A percentile compares a stretch with the other conserved stretches of the same genome.
These are phyloP conservation scores for Falco rusticolus DNA, from an alignment of 2,797 vertebrate species.

Conservation along the genomic window DNA sequence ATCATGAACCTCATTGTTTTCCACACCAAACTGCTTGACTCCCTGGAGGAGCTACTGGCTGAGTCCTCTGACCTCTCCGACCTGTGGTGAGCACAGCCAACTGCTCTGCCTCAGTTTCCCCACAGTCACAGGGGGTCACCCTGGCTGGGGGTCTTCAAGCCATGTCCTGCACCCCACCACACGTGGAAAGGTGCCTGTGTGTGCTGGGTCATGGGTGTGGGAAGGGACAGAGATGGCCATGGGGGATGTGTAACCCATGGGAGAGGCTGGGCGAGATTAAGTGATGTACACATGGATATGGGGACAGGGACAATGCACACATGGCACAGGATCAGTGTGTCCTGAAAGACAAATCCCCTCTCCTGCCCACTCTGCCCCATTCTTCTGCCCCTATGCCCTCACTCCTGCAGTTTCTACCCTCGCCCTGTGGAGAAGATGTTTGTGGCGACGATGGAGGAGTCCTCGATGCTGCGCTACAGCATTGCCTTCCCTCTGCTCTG, in stretches of 20 bases:
- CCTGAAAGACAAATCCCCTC: neutral
- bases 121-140: rapidly evolving
- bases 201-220: neutral
- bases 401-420: conserved; percentile 81
- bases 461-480: conserved; percentile 83
- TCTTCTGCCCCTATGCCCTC: neutral
- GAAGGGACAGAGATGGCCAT: neutral
- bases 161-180: rapidly evolving
- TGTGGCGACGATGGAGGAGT: conserved; percentile 80
- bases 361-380: neutral
- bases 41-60: conserved; percentile 80
- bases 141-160: neutral
- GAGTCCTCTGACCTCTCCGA: conserved; percentile 88
- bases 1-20: conserved; percentile 92
- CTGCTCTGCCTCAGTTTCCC: neutral
- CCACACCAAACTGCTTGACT: conserved; percentile 90
- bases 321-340: neutral
- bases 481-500: conserved; percentile 86
- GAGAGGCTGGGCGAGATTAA: neutral
- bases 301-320: neutral
- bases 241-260: neutral
- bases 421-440: conserved; percentile 91
- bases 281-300: rapidly evolving
- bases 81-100: conserved; percentile 77
- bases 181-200: rapidly evolving